A percentile compares a stretch with the other conserved stretches of the same genome.
Evolutionary conservation across 35 echinoderm and acorn worm species (phyloP).

Genomic region (Amphiura filiformis): DNA sequence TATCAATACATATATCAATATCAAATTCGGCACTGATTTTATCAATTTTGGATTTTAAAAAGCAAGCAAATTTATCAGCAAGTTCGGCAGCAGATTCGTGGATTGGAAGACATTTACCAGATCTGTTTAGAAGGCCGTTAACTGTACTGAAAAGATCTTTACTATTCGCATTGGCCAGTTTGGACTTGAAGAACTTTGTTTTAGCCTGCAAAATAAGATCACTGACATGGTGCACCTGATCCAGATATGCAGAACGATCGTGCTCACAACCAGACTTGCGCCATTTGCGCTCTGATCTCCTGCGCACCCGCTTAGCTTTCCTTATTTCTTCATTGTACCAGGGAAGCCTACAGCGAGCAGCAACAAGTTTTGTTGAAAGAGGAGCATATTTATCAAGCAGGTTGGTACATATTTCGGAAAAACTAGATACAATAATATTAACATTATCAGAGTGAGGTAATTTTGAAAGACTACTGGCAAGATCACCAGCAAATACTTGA

Average conservation of each 20-base stretch:
- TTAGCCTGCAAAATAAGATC: no score
- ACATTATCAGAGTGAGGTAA: not conserved
- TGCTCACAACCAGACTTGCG: not conserved
- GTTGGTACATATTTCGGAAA: not conserved
- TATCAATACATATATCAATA: no score
- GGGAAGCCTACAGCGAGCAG: not conserved
- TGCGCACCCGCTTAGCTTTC: not conserved
- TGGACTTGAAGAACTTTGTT: no score
- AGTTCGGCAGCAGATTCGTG: no score
- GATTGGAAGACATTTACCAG: no score
- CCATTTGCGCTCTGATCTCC: conserved; percentile 32
- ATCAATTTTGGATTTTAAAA: no score
- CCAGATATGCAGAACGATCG: not conserved
- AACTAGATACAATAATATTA: not conserved
- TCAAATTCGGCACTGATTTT: no score
- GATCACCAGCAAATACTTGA: not conserved
- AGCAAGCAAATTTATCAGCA: no score
- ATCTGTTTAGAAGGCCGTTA: no score
- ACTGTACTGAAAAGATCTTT: no score
- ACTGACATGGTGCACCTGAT: no score
- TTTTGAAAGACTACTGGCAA: not conserved
- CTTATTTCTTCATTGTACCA: conserved; percentile 27
- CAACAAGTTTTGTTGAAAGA: not conserved
- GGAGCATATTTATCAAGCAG: conserved; percentile 24
- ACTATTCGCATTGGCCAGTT: no score